Evolutionary conservation across 2,113 vertebrate genomes (phyloP).

Genomic region (Leptosomus discolor): DNA sequence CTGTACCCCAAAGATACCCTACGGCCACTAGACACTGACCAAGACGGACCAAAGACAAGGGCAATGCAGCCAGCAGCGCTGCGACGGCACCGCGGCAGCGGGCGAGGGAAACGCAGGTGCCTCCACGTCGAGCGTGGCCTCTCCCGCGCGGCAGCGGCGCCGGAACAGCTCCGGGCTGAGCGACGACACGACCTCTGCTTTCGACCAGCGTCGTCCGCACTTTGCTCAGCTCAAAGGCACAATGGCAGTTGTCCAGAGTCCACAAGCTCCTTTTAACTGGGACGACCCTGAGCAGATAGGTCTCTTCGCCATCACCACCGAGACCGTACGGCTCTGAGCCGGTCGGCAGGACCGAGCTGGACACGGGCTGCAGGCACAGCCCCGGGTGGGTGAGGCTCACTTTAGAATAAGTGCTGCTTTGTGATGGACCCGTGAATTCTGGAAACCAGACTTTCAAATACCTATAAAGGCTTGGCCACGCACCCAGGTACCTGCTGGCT

Average conservation of each 20-base stretch:
- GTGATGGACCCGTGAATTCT: neutral
- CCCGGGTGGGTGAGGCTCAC: no score
- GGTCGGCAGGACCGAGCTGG: neutral
- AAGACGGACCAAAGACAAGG: neutral
- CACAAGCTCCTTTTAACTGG: neutral
- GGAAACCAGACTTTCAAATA: neutral
- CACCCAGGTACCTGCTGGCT: neutral
- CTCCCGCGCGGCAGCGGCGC: fast-evolving
- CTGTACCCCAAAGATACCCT: neutral
- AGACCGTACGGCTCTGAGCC: fast-evolving
- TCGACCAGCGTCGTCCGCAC: neutral
- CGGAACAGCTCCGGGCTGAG: neutral
- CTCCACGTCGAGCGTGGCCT: fast-evolving
- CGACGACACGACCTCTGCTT: neutral
- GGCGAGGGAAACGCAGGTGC: fast-evolving
- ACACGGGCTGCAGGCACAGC: fast-evolving
- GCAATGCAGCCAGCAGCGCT: neutral
- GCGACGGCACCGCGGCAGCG: neutral
- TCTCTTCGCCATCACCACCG: neutral
- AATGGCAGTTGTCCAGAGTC: neutral
- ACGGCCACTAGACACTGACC: fast-evolving
- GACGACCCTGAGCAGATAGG: neutral
- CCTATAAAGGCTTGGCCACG: neutral
- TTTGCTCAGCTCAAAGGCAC: constrained; percentile 1
- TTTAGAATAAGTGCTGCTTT: no score